A percentile compares a stretch with the other conserved stretches of the same genome.
phyloP scores from a whole-genome alignment of 92 coral and sea anemone genomes.

The Actinernus sp. region DNA sequence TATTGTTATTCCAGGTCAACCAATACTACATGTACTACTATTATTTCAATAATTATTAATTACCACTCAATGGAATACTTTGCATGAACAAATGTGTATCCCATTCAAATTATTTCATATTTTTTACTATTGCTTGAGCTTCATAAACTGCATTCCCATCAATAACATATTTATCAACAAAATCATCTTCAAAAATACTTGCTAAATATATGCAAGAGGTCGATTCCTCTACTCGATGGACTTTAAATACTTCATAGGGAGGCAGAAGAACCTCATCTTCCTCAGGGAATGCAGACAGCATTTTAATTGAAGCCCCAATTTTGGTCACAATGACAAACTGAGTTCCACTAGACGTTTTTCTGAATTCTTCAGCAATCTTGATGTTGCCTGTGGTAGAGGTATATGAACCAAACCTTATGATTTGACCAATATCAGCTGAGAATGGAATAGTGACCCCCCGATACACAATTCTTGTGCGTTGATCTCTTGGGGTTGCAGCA shows the following conservation, averaged over 20 bases:
- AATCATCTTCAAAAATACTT: constrained; percentile 64
- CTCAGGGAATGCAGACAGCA: constrained; percentile 68
- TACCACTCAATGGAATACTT: no score
- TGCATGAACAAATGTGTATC: no score
- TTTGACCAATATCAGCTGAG: constrained; percentile 64
- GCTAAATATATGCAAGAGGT: constrained; percentile 48
- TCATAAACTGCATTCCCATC: constrained; percentile 55
- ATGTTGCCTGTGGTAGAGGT: constrained; percentile 67
- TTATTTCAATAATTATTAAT: no score
- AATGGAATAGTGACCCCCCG: constrained; percentile 57
- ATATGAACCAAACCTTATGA: constrained; percentile 75
- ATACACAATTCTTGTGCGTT: constrained; percentile 72
- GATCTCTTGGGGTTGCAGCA: constrained; percentile 57
- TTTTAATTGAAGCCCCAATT: constrained; percentile 68
- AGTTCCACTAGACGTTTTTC: constrained; percentile 43
- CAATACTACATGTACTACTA: no score
- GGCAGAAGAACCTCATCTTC: constrained; percentile 77
- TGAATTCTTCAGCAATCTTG: constrained; percentile 57
- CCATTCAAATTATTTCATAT: not conserved
- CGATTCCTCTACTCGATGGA: constrained; percentile 49
- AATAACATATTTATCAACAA: constrained; percentile 61
- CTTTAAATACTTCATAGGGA: constrained; percentile 63
- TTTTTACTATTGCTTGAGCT: constrained; percentile 42
- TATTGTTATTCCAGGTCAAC: no score
- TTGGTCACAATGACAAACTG: constrained; percentile 73